phyloP scores from a whole-genome alignment of 2,797 vertebrate genomes.

The Eurystomus glaucurus region DNA sequence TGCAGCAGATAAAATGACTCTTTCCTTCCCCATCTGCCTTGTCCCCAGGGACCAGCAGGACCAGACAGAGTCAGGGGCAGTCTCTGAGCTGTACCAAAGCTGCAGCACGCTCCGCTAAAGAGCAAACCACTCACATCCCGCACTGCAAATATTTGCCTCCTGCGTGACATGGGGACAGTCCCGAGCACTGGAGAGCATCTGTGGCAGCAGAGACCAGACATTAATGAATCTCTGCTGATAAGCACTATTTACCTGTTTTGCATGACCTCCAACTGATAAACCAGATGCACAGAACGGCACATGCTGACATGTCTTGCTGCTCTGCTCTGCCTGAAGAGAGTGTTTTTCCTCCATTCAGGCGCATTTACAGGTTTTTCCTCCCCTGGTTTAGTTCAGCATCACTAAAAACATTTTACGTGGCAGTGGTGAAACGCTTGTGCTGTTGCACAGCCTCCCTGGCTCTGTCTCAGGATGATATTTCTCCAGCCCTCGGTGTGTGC shows the following conservation, averaged over 20 bases:
- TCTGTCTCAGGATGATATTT: not conserved
- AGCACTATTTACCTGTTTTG: not conserved
- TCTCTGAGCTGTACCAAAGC: not conserved
- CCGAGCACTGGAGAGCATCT: not conserved
- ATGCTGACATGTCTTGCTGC: not conserved
- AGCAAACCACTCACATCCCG: not conserved
- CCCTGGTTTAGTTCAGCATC: not conserved
- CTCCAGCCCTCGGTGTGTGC: not conserved
- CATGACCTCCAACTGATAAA: slow-evolving; percentile 4
- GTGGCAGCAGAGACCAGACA: not conserved
- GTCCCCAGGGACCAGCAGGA: accelerated
- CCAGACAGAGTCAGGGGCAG: not conserved
- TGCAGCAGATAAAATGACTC: not conserved
- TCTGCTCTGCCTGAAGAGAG: not conserved
- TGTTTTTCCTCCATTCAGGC: not conserved
- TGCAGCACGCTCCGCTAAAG: not conserved
- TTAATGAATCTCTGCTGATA: not conserved
- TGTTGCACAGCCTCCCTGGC: not conserved
- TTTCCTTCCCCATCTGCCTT: not conserved
- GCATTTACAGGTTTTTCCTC: not conserved
- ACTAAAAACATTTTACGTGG: not conserved
- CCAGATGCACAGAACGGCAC: not conserved
- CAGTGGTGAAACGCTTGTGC: not conserved
- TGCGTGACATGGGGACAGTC: accelerated
- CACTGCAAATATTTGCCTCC: not conserved